phyloP scores from a whole-genome alignment of 1,140 invertebrate genomes.

The Heliconius himera region DNA sequence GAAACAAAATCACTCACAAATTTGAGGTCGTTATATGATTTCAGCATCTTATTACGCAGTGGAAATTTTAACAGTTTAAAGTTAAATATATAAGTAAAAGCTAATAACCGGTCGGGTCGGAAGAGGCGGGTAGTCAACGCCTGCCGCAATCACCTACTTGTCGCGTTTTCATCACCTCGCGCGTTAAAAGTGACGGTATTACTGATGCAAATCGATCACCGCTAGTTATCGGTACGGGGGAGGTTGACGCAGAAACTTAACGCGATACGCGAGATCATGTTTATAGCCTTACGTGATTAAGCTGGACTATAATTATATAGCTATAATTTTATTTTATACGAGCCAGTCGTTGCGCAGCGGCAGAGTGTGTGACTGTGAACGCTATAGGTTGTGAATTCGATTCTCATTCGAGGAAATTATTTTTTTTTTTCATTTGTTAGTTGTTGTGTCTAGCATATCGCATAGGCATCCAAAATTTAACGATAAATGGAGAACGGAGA shows the following conservation, averaged over 20 bases:
- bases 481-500: no score
- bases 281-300: conserved; percentile 71
- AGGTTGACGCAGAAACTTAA: conserved; percentile 33
- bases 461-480: no score
- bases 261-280: conserved; percentile 49
- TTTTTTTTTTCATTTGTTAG: no score
- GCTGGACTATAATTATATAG: conserved; percentile 59
- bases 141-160: conserved; percentile 71
- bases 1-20: background rate
- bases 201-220: conserved; percentile 78
- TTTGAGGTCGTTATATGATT: background rate
- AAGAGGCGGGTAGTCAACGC: conserved; percentile 61
- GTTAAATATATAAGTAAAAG: conserved; percentile 55
- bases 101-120: conserved; percentile 62
- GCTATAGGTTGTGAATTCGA: no score
- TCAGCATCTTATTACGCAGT: background rate
- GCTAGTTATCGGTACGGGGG: conserved; percentile 69
- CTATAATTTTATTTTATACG: no score
- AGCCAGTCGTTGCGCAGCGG: background rate
- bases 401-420: no score
- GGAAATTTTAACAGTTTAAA: conserved; percentile 7
- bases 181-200: conserved; percentile 78
- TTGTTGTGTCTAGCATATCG: no score
- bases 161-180: conserved; percentile 77
- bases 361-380: no score